Evolutionary conservation across 2,888 invertebrate species (phyloP), one percentile per base, ranked within the genome.

Genomic region (Tigriopus californicus): DNA sequence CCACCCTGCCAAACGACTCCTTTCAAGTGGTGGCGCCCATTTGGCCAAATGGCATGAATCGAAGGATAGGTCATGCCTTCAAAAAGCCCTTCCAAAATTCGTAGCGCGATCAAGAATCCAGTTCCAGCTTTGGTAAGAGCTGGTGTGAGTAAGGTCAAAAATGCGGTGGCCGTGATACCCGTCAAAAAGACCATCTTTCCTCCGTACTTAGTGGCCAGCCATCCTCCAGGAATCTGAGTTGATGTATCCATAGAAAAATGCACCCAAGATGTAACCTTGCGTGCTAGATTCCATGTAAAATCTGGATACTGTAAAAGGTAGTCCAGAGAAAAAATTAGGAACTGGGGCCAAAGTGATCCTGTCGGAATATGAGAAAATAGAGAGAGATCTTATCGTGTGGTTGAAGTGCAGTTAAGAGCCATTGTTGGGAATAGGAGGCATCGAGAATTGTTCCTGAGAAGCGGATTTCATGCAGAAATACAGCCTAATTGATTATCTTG

Each of bases 221-320:
- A 85, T 53, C 89, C 89, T 0, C 88, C 89, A 1, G 83, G 76
- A 46, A 89, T 73, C 64, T 73, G 89, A 0, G 89, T 89, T 71
- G 61, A 89, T 79, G 71, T 90, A 90, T 0, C 89, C 89, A 68
- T 87, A 88, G 75, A 90, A 90, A 72, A 90, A 90, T 0, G 87
- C 84, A 66, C 86, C 85, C 56, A 90, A 72, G 40, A 90, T 79
- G 57, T 83, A 72, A 0, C 88, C 88, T 70, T 54, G 54, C 8
- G 54, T 54, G 1, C 24, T 15, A 40, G 20, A 20, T 41, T 54
- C 54, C 54, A 54, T 40, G 41, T 40, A 18, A 54, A 54, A 41
- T 54, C 54, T 10, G 54, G 54, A 54, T 40, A 41, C 42, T 41
- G 15, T 22, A 41, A 41, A 54, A 15, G 13, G 41, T 59, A 57